Conservation (phyloP, 2,888 invertebrate species). For the Calliscelio sp. region DNA sequence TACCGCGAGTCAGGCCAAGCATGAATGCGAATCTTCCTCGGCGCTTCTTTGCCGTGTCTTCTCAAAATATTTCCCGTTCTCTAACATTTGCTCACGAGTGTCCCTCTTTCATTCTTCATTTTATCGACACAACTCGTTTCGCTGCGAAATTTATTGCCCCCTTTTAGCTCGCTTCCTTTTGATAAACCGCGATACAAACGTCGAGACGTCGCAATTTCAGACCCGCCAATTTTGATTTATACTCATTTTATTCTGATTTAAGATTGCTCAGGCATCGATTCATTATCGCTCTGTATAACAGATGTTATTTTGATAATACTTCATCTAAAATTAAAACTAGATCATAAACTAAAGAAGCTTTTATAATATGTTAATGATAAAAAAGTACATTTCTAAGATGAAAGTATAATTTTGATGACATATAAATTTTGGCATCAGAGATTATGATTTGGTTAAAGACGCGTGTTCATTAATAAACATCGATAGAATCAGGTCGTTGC, state of each 20-base stretch:
- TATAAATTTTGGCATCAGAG: constrained; percentile 12
- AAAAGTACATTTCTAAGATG: neutral
- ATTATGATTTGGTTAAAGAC: constrained; percentile 37
- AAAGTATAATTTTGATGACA: constrained; percentile 27
- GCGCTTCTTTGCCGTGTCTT: constrained; percentile 45
- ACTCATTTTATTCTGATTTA: constrained; percentile 46
- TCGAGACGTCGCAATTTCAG: constrained; percentile 75
- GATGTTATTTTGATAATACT: too few species aligned
- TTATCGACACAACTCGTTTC: constrained; percentile 56
- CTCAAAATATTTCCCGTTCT: constrained; percentile 63
- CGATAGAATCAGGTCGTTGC: constrained; percentile 62
- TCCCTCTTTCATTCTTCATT: constrained; percentile 52
- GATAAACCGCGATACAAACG: neutral
- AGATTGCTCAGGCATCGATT: too few species aligned
- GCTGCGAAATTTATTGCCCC: constrained; percentile 54
- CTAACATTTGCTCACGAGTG: constrained; percentile 60
- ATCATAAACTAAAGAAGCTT: too few species aligned
- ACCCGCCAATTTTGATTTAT: constrained; percentile 79
- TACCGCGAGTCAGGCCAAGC: too few species aligned
- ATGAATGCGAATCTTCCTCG: constrained; percentile 51
- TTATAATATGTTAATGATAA: too few species aligned
- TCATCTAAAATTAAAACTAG: too few species aligned
- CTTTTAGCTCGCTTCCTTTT: constrained; percentile 44
- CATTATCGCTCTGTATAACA: too few species aligned
- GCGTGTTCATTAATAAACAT: constrained; percentile 74